Percentiles rank a stretch among this genome's conserved stretches.
Conservation (phyloP, 2,888 invertebrate species). For the Vanessa cardui region DNA sequence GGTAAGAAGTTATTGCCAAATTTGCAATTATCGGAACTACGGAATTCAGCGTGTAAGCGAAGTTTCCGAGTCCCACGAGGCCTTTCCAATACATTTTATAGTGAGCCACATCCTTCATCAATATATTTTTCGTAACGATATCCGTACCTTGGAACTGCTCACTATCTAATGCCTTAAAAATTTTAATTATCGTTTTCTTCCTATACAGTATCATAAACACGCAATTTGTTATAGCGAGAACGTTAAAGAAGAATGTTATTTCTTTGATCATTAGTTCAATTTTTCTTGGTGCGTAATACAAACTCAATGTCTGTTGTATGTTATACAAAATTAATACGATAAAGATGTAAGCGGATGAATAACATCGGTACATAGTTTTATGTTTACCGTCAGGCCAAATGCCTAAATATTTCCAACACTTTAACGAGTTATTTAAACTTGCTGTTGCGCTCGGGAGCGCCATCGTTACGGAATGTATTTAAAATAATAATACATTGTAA, state of each 20-base stretch:
- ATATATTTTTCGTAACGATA: conserved; percentile 10
- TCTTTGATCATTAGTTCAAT: conserved; percentile 60
- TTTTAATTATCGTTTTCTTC: conserved; percentile 18
- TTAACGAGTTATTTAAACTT: conserved; percentile 24
- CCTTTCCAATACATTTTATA: conserved; percentile 25
- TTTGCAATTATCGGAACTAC: conserved; percentile 17
- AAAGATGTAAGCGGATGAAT: conserved; percentile 51
- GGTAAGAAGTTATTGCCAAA: conserved; percentile 12
- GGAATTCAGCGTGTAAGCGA: conserved; percentile 20
- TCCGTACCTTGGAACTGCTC: conserved; percentile 27
- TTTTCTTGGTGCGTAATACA: conserved; percentile 57
- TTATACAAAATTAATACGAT: conserved; percentile 53
- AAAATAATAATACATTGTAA: neutral
- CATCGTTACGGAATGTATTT: conserved; percentile 18
- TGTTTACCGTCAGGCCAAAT: conserved; percentile 54
- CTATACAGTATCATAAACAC: conserved; percentile 21
- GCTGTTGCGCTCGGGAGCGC: neutral
- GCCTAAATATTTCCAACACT: conserved; percentile 56
- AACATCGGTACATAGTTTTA: conserved; percentile 56
- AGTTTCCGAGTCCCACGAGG: conserved; percentile 19
- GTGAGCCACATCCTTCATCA: conserved; percentile 7
- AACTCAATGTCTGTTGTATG: conserved; percentile 55
- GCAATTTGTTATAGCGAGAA: conserved; percentile 51
- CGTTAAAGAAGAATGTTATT: conserved; percentile 63
- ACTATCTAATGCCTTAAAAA: conserved; percentile 21